A percentile compares a stretch with the other conserved stretches of the same genome.
Conservation (phyloP, 2,113 vertebrate species). For the Alethe castanea region DNA sequence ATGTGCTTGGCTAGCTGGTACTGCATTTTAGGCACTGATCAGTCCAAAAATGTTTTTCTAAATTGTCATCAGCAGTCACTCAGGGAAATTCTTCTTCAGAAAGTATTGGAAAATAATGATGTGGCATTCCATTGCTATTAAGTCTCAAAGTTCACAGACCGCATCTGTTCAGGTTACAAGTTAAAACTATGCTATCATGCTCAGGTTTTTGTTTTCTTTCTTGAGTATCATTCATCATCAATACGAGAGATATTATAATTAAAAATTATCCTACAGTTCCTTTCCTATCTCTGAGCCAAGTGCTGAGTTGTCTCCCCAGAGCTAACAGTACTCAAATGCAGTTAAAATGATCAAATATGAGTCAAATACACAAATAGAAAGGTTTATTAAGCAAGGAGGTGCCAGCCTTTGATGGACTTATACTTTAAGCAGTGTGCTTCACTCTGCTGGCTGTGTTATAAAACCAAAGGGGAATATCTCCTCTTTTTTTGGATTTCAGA, state of each 20-base stretch:
- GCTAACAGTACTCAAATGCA: conserved; percentile 1
- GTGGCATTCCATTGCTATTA: conserved; percentile 24
- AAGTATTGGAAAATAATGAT: conserved; percentile 15
- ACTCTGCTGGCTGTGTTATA: not conserved
- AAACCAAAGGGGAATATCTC: conserved; percentile 7
- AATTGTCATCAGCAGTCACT: not conserved
- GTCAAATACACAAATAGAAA: conserved; percentile 34
- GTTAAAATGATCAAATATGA: conserved; percentile 34
- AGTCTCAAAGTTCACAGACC: not conserved
- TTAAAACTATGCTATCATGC: conserved; percentile 37
- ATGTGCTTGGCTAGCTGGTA: not conserved
- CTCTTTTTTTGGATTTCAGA: not conserved
- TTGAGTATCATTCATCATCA: conserved; percentile 51
- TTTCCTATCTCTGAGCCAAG: conserved; percentile 24
- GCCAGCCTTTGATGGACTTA: conserved; percentile 39
- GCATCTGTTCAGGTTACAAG: conserved; percentile 49
- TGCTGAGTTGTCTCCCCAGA: conserved; percentile 28
- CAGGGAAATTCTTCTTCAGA: not conserved
- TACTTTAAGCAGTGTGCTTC: not conserved
- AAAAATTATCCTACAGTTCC: conserved; percentile 27
- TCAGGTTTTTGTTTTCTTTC: conserved; percentile 50
- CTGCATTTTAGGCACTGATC: not conserved
- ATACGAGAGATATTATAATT: conserved; percentile 21
- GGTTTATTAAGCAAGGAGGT: conserved; percentile 27
- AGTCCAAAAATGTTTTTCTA: not conserved